Conservation (phyloP, 92 coral and sea anemone genomes). For the Actinernus sp. region DNA sequence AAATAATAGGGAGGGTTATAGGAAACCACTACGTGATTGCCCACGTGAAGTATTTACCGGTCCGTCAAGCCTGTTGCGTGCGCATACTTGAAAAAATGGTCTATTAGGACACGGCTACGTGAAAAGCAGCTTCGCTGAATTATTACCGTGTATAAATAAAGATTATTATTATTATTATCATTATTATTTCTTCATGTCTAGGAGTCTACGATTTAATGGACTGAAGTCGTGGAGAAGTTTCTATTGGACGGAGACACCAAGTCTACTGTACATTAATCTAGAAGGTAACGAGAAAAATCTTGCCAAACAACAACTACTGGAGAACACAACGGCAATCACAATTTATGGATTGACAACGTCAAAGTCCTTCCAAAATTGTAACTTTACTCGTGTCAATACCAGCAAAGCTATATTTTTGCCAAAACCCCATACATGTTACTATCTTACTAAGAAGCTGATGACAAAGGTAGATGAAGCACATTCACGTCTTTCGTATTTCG, state of each 20-base stretch:
- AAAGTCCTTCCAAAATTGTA: conserved; percentile 29
- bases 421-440: conserved; percentile 8
- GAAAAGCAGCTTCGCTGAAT: too few species aligned
- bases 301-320: neutral
- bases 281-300: conserved; percentile 29
- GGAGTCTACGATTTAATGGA: conserved; percentile 35
- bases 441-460: conserved; percentile 19
- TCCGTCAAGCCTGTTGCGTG: too few species aligned
- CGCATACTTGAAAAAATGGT: too few species aligned
- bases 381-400: conserved; percentile 25
- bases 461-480: conserved; percentile 34
- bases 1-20: too few species aligned
- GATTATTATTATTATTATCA: too few species aligned
- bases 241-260: conserved; percentile 15
- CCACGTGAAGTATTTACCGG: too few species aligned
- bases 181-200: neutral
- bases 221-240: conserved; percentile 40
- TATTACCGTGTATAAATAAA: too few species aligned
- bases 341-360: conserved; percentile 29
- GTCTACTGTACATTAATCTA: conserved; percentile 20
- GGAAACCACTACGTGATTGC: too few species aligned
- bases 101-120: too few species aligned
- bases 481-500: conserved; percentile 10
- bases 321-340: conserved; percentile 24
- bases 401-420: neutral